These are phyloP conservation scores for Petrosia ficiformis DNA, from an alignment of 37 sponge, comb jelly and placozoan species.

Conservation along the genomic window DNA sequence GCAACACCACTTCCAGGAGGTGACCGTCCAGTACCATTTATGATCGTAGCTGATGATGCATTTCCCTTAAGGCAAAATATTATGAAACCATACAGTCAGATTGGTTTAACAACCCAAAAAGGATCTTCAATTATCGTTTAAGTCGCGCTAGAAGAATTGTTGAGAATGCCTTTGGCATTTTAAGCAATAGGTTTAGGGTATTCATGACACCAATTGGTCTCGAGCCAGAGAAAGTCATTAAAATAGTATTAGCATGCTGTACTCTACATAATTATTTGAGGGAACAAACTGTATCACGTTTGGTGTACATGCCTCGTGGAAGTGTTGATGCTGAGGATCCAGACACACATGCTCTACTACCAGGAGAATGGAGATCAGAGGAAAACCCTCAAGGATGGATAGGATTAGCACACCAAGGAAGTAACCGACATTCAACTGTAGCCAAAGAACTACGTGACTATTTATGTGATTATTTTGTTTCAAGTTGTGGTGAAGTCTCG, in stretches of 20 bases:
- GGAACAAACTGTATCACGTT: neutral
- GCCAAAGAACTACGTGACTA: neutral
- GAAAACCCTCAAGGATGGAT: neutral
- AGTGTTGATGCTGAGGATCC: neutral
- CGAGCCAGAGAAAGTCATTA: constrained; percentile 10
- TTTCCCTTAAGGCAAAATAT: constrained; percentile 36
- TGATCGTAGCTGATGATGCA: constrained; percentile 55
- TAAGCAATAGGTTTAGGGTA: constrained; percentile 29
- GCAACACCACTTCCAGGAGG: constrained; percentile 1
- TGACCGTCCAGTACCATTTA: constrained; percentile 5
- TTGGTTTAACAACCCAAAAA: neutral
- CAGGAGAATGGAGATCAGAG: constrained; percentile 1
- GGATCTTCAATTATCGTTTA: constrained; percentile 53
- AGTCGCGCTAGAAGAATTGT: constrained; percentile 46
- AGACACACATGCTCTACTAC: neutral
- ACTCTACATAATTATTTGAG: constrained; percentile 11
- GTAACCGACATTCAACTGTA: neutral
- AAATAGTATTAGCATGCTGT: constrained; percentile 10
- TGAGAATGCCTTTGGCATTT: constrained; percentile 53
- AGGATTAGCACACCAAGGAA: neutral
- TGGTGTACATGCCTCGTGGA: neutral
- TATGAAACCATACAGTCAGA: constrained; percentile 30
- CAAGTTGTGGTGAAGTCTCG: neutral
- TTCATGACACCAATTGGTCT: constrained; percentile 5
- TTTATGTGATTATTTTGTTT: neutral